Evolutionary conservation across 2,797 vertebrate genomes (phyloP), one percentile per base, ranked within the genome.

Genomic region (Lagocephalus sceleratus): DNA sequence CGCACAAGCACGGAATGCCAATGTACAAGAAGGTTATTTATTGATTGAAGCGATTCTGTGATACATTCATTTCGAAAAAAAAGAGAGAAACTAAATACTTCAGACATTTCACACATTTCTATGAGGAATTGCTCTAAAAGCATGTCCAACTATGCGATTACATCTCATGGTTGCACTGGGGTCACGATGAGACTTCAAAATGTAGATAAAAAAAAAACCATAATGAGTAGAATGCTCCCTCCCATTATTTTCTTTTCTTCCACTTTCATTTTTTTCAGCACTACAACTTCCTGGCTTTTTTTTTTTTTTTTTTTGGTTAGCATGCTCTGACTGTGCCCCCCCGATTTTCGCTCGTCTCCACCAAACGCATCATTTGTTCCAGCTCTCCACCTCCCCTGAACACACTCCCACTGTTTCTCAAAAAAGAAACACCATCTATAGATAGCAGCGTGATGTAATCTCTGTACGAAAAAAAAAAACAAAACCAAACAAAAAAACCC

Each of bases 351-450:
- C 51, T 73, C 47, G 59, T 63, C 60, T 44, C 22, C 19, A 38
- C 39, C 42, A 68, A 25, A 57, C 53, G 60, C 66, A 66, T 82
- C 50, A 73, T 62, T 66, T 6, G 0, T 54, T 73, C 49, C 55
- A 49, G 66, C 77, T 48, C 71, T 68, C 59, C 57, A 6, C 54
- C 59, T 63, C 73, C 59, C 62, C 55, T 64, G 60, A 73, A 66
- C 53, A 48, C 48, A 66, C 82, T 68, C 78, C 78, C 60, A 60
- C 26, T 50, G 0, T 54, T 79, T 65, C 61, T 78, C 61, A 66
- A 54, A 71, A 58, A 59, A 60, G 66, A 51, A 63, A 69, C 54
- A 35, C 38, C 43, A 15, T 54, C 51, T 71, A 74, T 65, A 54
- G 54, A 63, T 61, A 73, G 73, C 26, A 39, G 15, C 9, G 38